Conservation (phyloP, 2,888 invertebrate species). For the Xestia xanthographa region DNA sequence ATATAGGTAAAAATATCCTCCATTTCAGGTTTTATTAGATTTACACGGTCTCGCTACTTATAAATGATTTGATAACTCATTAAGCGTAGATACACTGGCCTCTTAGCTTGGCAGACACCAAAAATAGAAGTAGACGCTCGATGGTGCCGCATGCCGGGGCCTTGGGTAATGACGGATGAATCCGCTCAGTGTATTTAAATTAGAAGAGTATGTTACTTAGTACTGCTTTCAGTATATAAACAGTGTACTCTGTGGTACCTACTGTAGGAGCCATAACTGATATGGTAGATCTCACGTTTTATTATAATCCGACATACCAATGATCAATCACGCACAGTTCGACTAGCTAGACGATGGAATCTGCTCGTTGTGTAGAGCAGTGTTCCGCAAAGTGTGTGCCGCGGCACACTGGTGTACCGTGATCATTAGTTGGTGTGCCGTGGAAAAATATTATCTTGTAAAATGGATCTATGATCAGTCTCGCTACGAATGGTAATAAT, state of each 20-base stretch:
- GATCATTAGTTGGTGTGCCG: too few species aligned
- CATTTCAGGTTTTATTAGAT: not conserved
- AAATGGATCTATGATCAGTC: too few species aligned
- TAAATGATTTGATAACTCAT: too few species aligned
- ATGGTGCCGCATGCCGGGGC: not conserved
- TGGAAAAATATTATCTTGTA: too few species aligned
- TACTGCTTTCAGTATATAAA: too few species aligned
- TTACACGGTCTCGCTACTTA: not conserved
- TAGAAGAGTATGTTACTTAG: not conserved
- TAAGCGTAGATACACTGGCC: not conserved
- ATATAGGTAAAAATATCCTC: not conserved
- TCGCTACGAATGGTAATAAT: too few species aligned
- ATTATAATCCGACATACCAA: slow-evolving; percentile 44
- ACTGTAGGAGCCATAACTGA: not conserved
- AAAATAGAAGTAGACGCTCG: not conserved
- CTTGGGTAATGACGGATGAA: slow-evolving; percentile 24
- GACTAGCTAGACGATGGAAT: slow-evolving; percentile 18
- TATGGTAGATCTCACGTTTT: slow-evolving; percentile 24
- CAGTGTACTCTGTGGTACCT: too few species aligned
- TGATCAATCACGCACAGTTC: slow-evolving; percentile 56
- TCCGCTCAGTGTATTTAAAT: slow-evolving; percentile 15
- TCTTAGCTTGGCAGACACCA: not conserved
- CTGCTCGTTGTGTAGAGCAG: not conserved
- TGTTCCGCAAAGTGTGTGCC: too few species aligned
- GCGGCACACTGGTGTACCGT: too few species aligned